phyloP scores from a whole-genome alignment of 2,888 invertebrate species.

The Cremastinae sp. region DNA sequence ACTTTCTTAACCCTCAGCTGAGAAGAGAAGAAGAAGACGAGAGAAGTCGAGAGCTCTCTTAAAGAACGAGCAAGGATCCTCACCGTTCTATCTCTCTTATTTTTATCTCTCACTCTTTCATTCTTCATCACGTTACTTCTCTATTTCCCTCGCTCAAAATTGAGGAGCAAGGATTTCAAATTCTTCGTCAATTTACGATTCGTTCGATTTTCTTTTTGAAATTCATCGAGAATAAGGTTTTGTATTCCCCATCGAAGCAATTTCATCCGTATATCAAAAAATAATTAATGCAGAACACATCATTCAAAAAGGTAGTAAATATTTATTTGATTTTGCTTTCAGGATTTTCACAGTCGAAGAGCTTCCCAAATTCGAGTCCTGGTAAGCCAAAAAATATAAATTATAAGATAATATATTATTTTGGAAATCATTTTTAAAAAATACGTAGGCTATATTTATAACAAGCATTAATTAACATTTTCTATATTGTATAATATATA shows the following conservation, averaged over 20 bases:
- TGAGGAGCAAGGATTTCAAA: conserved; percentile 52
- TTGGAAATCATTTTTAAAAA: too few relatives aligned
- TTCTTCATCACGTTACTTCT: conserved; percentile 6
- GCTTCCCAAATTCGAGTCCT: conserved; percentile 75
- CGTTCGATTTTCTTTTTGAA: conserved; percentile 11
- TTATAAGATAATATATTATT: too few relatives aligned
- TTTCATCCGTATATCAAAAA: too few relatives aligned
- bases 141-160: conserved; percentile 36
- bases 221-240: background rate
- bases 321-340: conserved; percentile 64
- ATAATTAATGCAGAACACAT: too few relatives aligned
- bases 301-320: background rate
- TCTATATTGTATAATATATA: too few relatives aligned
- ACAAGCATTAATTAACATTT: too few relatives aligned
- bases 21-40: conserved; percentile 11
- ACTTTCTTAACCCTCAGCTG: conserved; percentile 5
- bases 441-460: too few relatives aligned
- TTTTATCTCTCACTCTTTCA: conserved; percentile 5
- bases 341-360: conserved; percentile 77
- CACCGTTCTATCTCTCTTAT: conserved; percentile 7
- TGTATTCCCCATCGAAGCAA: too few relatives aligned
- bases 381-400: conserved; percentile 74
- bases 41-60: conserved; percentile 41
- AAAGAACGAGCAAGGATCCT: conserved; percentile 56
- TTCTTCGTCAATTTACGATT: conserved; percentile 38